Conservation (phyloP, 2,888 invertebrate genomes). For the Piscicola geometra region DNA sequence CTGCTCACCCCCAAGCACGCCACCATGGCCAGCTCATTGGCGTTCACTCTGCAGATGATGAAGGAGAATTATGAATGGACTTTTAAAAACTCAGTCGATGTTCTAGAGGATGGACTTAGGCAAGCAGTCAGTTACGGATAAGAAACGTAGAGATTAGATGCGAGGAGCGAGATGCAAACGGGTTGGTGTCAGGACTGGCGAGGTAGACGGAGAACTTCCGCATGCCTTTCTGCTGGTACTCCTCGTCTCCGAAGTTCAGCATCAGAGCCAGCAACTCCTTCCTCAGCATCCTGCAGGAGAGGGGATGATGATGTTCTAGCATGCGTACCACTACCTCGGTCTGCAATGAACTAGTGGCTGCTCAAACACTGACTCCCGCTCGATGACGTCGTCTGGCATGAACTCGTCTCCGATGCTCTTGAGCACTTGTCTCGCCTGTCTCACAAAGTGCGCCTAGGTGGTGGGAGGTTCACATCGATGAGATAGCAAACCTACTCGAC, state of each 20-base stretch:
- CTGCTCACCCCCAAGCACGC: constrained; percentile 27
- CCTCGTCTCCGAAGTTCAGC: not conserved
- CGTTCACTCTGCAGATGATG: constrained; percentile 23
- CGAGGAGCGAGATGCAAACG: not conserved
- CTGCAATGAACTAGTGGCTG: too few relatives aligned
- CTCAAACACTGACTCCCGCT: not conserved
- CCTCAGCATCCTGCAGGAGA: not conserved
- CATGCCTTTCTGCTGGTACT: not conserved
- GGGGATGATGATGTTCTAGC: too few relatives aligned
- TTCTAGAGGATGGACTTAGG: not conserved
- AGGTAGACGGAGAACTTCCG: not conserved
- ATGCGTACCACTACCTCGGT: too few relatives aligned
- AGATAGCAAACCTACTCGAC: too few relatives aligned
- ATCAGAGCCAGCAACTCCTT: not conserved
- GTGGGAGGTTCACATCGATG: too few relatives aligned
- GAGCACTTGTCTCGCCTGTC: not conserved
- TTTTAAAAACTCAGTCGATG: not conserved
- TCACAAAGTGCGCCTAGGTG: not conserved
- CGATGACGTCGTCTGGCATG: not conserved
- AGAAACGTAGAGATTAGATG: too few relatives aligned
- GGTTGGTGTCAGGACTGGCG: not conserved
- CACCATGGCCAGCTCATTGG: constrained; percentile 27
- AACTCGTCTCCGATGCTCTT: not conserved
- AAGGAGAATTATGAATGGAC: not conserved
- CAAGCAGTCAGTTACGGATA: too few relatives aligned